Evolutionary conservation across 1,140 invertebrate genomes (phyloP).

Genomic region (Colletes gigas): DNA sequence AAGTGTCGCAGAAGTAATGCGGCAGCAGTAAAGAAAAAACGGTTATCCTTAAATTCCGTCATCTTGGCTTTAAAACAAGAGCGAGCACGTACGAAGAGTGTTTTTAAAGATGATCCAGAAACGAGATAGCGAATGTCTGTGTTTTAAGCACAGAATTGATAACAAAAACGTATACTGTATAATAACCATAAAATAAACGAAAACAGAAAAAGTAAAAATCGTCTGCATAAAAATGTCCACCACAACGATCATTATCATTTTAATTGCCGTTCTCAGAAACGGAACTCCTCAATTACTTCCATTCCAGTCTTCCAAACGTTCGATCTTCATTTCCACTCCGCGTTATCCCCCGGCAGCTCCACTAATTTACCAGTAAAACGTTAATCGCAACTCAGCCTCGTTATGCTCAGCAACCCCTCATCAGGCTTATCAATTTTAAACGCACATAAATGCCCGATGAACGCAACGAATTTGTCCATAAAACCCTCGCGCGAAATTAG

Average conservation of each 20-base stretch:
- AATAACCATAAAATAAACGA: too few relatives aligned
- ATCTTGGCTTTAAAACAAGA: too few relatives aligned
- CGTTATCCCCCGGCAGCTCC: background rate
- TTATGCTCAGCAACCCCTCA: conserved; percentile 33
- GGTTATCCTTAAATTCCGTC: too few relatives aligned
- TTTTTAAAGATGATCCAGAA: too few relatives aligned
- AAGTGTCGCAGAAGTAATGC: too few relatives aligned
- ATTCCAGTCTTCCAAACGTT: background rate
- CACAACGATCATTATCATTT: too few relatives aligned
- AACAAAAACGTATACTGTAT: background rate
- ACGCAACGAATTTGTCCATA: conserved; percentile 41
- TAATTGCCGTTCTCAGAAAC: background rate
- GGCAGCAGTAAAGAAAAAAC: too few relatives aligned
- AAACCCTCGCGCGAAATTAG: conserved; percentile 42
- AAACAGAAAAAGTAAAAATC: too few relatives aligned
- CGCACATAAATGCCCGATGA: conserved; percentile 43
- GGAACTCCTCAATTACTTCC: background rate
- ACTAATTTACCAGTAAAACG: conserved; percentile 20
- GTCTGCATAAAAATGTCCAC: too few relatives aligned
- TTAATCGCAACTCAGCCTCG: conserved; percentile 41
- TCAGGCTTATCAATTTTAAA: conserved; percentile 47
- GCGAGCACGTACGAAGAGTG: too few relatives aligned
- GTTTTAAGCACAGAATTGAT: background rate
- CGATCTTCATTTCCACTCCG: background rate
- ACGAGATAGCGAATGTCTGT: background rate